A percentile compares a stretch with the other conserved stretches of the same genome.
Conservation (phyloP, 2,888 invertebrate species). For the Apodemia zela region DNA sequence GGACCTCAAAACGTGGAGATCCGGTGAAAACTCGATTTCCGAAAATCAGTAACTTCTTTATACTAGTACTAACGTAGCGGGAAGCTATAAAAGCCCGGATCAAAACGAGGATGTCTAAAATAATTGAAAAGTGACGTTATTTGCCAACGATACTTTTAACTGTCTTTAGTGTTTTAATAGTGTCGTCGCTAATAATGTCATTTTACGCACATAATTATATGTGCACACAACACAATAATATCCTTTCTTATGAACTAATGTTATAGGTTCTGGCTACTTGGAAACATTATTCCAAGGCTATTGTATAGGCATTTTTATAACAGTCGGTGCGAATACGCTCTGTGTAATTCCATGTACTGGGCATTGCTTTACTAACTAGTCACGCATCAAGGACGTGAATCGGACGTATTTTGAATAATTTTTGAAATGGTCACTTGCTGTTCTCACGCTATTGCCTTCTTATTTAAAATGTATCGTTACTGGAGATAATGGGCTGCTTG, state of each 20-base stretch:
- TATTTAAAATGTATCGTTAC: slow-evolving; percentile 41
- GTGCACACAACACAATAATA: neutral
- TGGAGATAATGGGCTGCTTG: slow-evolving; percentile 6
- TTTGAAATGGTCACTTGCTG: slow-evolving; percentile 54
- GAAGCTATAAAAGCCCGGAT: no score
- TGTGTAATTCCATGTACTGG: slow-evolving; percentile 53
- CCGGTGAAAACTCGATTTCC: no score
- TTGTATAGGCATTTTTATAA: slow-evolving; percentile 34
- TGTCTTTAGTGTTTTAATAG: no score
- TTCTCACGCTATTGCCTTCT: slow-evolving; percentile 73
- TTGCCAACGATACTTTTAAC: no score
- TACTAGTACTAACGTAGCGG: no score
- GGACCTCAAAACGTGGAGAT: no score
- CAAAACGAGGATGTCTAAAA: no score
- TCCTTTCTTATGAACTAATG: neutral
- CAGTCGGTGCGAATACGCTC: slow-evolving; percentile 48
- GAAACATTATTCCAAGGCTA: slow-evolving; percentile 26
- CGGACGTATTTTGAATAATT: slow-evolving; percentile 72
- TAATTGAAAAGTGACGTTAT: no score
- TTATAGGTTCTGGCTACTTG: neutral
- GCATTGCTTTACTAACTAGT: slow-evolving; percentile 54
- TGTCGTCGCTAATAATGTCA: no score
- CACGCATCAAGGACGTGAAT: slow-evolving; percentile 74
- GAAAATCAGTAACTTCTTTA: no score
- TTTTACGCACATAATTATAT: no score